Percentiles rank a stretch among this genome's conserved stretches.
Evolutionary conservation across 1,140 invertebrate genomes (phyloP).

Genomic region (Drosophila ercepeae): DNA sequence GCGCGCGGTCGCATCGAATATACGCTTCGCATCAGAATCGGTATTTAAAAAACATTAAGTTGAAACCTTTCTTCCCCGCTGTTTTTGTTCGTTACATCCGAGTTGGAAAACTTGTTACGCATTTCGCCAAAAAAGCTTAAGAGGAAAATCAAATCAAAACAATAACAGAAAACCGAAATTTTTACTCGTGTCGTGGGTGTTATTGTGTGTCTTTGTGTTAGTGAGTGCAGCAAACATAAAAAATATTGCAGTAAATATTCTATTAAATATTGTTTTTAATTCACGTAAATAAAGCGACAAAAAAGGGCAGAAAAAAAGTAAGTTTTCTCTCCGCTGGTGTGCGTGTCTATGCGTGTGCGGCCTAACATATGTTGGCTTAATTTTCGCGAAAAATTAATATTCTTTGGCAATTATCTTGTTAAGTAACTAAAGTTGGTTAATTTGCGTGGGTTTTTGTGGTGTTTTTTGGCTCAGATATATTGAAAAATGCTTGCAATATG

Average conservation of each 20-base stretch:
- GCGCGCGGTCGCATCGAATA: constrained; percentile 42
- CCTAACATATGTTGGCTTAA: constrained; percentile 44
- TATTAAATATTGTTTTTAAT: background rate
- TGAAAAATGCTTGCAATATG: constrained; percentile 48
- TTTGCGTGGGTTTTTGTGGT: background rate
- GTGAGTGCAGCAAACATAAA: constrained; percentile 40
- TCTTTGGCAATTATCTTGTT: background rate
- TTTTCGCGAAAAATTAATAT: constrained; percentile 3
- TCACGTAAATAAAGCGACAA: background rate
- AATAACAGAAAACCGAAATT: constrained; percentile 50
- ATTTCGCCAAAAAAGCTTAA: constrained; percentile 24
- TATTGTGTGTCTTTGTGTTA: constrained; percentile 22
- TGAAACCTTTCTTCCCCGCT: constrained; percentile 6
- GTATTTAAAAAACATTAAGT: background rate
- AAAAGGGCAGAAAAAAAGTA: constrained; percentile 15
- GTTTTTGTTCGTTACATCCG: constrained; percentile 15
- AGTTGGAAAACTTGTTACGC: constrained; percentile 40
- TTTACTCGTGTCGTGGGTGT: constrained; percentile 13
- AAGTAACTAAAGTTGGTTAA: background rate
- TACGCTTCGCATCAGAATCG: constrained; percentile 17
- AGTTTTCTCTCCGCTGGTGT: background rate
- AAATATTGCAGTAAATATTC: constrained; percentile 1
- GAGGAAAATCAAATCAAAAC: constrained; percentile 32
- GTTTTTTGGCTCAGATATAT: constrained; percentile 24
- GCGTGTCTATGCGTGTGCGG: constrained; percentile 2